A percentile compares a stretch with the other conserved stretches of the same genome.
Evolutionary conservation across 2,797 vertebrate species (phyloP).

Genomic region (Sebastes trivittatus): DNA sequence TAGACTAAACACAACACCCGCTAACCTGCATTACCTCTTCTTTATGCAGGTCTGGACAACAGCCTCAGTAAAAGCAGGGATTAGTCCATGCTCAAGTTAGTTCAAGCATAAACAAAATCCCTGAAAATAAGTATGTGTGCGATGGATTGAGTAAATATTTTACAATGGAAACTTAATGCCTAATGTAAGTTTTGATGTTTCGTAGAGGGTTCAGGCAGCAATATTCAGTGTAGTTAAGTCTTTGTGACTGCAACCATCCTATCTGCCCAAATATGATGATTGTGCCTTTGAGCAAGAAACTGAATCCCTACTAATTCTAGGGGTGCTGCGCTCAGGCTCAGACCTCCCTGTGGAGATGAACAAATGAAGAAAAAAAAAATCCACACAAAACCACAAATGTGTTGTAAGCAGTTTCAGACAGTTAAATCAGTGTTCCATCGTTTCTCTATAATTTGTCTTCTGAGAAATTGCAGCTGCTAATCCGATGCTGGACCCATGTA

Average conservation of each 20-base stretch:
- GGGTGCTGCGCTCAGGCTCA: neutral
- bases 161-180: constrained; percentile 12
- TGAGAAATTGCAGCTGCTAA: constrained; percentile 25
- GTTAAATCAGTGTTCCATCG: neutral
- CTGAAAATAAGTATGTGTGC: constrained; percentile 1
- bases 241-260: neutral
- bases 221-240: neutral
- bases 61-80: constrained; percentile 1
- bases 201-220: neutral
- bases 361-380: neutral
- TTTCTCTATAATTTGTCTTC: constrained; percentile 7
- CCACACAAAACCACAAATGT: neutral
- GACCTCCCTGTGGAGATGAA: neutral
- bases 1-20: neutral
- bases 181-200: neutral
- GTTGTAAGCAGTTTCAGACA: neutral
- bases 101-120: constrained; percentile 33
- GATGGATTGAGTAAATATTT: constrained; percentile 3
- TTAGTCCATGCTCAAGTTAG: neutral
- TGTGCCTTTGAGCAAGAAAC: constrained; percentile 3
- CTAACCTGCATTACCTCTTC: constrained; percentile 7
- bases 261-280: neutral
- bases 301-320: neutral
- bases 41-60: constrained; percentile 44
- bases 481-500: neutral